Evolutionary conservation across 2,797 vertebrate species (phyloP).

Genomic region (Gymnothorax reevesii): DNA sequence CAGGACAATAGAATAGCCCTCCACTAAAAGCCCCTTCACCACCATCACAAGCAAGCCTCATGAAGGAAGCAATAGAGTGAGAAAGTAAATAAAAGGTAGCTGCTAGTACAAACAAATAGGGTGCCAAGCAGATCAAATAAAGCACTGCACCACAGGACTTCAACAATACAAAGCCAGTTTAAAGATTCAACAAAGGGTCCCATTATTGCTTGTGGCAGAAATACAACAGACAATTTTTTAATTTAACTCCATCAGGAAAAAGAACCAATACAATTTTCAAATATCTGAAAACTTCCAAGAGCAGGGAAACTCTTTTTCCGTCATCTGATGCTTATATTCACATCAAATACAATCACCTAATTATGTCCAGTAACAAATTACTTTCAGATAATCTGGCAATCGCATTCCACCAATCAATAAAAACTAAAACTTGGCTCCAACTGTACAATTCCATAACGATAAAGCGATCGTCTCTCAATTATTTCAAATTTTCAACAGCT

Average conservation of each 20-base stretch:
- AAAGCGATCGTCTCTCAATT: background rate
- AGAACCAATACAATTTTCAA: background rate
- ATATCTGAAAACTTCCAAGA: background rate
- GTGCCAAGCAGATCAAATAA: background rate
- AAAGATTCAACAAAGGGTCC: conserved; percentile 2
- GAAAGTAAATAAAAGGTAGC: conserved; percentile 6
- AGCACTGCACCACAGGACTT: background rate
- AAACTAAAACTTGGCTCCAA: background rate
- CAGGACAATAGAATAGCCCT: conserved; percentile 64
- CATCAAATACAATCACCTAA: background rate
- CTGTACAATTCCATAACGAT: background rate
- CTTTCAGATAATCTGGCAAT: background rate
- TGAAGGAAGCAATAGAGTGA: background rate
- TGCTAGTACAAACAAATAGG: background rate
- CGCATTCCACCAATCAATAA: background rate
- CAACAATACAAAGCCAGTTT: background rate
- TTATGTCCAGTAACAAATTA: background rate
- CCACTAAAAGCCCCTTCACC: conserved; percentile 37
- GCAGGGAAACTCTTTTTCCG: background rate
- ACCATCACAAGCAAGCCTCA: conserved; percentile 29
- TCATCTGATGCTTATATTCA: background rate
- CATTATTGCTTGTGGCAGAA: background rate
- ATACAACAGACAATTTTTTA: background rate
- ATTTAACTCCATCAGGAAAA: background rate
- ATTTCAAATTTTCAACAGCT: background rate